phyloP scores from a whole-genome alignment of 2,113 vertebrate species.

The Meriones unguiculatus region DNA sequence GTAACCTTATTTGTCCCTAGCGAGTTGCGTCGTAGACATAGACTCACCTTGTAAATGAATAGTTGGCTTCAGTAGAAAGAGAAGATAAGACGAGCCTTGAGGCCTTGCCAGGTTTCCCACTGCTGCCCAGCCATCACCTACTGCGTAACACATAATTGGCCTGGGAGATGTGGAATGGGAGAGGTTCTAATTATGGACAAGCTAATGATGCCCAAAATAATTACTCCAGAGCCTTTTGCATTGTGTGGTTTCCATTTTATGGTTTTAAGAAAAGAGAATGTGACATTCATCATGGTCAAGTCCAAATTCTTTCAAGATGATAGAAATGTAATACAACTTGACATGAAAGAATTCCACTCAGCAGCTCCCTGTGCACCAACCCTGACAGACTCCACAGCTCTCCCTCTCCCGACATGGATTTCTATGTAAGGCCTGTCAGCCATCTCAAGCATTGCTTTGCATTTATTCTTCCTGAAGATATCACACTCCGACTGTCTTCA shows the following conservation, averaged over 20 bases:
- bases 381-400: background rate
- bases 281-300: conserved; percentile 58
- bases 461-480: background rate
- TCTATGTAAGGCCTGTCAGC: background rate
- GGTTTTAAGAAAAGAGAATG: conserved; percentile 64
- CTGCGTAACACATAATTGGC: conserved; percentile 56
- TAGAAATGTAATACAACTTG: conserved; percentile 9
- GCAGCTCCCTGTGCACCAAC: background rate
- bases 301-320: conserved; percentile 67
- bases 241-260: conserved; percentile 71
- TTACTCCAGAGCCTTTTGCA: conserved; percentile 58
- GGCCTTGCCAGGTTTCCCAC: conserved; percentile 50
- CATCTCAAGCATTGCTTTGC: background rate
- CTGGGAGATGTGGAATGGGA: conserved; percentile 38
- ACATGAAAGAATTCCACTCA: background rate
- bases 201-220: conserved; percentile 72
- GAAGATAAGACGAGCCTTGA: conserved; percentile 63
- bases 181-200: conserved; percentile 69
- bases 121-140: background rate
- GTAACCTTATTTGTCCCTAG: background rate
- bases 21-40: background rate
- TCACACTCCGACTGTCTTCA: background rate
- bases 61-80: conserved; percentile 59
- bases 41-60: conserved; percentile 47
- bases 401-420: fast-evolving